Base-by-base conservation (phyloP, 2,797 vertebrate species). In the Epinephelus awoara region DNA sequence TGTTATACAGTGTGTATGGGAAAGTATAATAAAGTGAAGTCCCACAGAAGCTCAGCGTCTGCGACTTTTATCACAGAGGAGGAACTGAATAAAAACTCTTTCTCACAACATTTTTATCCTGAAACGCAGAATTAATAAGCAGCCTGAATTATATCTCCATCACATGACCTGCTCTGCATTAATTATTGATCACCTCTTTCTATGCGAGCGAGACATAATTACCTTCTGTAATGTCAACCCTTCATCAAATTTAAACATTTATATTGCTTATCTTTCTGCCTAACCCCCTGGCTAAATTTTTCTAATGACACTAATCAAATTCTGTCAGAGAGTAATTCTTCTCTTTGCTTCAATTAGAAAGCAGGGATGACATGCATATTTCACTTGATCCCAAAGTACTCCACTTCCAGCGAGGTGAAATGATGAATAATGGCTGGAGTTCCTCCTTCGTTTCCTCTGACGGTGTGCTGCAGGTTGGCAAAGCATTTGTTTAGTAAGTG, bases 211-310 rank as follows among this genome's bases (percentile, higher is more conserved):
- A 90, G 88, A 90, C 87, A 91, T 94, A 94, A 95, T 95, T 94
- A 94, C 87, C 90, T 83, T 82, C 81, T 84, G 92, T 93, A 93
- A 95, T 95, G 91, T 91, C 93, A 92, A 82, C 87, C 87, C 91
- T 94, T 90, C 89, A 93, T 95, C 93, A 94, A 86, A 90, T 88
- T 95, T 93, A 94, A 95, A 94, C 91, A 95, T 94, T 94, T 92
- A 94, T 94, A 93, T 93, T 92, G 93, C 92, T 95, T 93, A 94
- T 94, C 91, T 92, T 94, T 90, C 72, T 80, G 59, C 77, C 69
- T 74, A 89, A 77, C 86, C 93, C 84, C 46, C 70, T 51, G 84
- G 91, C 93, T 77, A 92, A 67, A 78, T 80, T 89, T 76, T 92
- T 92, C 82, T 91, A 94, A 95, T 94, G 94, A 93, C 77, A 89